Base-by-base conservation (phyloP, 2,113 vertebrate genomes). In the Pseudorectes ferrugineus region DNA sequence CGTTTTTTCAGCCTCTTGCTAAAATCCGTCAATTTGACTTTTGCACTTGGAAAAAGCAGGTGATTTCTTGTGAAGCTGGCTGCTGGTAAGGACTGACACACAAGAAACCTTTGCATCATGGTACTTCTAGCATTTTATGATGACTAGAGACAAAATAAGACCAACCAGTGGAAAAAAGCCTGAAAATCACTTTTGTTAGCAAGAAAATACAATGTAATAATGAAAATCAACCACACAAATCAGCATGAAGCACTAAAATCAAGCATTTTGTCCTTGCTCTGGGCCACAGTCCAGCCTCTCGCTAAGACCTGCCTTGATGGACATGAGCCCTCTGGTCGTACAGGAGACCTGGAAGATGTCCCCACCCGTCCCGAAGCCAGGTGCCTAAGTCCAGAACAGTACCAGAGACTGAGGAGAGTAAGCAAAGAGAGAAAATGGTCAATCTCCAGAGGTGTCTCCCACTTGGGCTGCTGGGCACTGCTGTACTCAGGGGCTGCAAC, bases 401-500 rank as follows among this genome's bases (percentile, higher is more conserved):
- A 48, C 11, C 42, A 65, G 58, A 49, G n/a, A 29, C 26, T 33
- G 33, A 79, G 31, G 15, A 61, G 22, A 2, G 2, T 9, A 57
- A 45, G 28, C 55, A 65, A 42, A 58, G 35, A 38, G 31, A 58
- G 38, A 42, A 85, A 71, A 36, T 2, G 3, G 17, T 21, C 28
- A 52, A 31, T 40, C 31, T 36, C 46, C 55, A 58, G 40, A 74
- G 21, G 20, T 2, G 0, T 55, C 23, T 79, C 52, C 40, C 15
- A 23, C 6, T 9, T 28, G 58, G 45, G 54, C 45, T 80, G 48
- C 67, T 52, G 58, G 55, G 21, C 38, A 52, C 15, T 17, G 17
- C 29, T 4, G 1, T 10, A 16, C 13, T 19, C 1, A 0, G 26
- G 33, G 40, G 19, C 31, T 85, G 66, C 25, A 48, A 12, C 17